These are phyloP conservation scores for Drosophila willistoni DNA, from an alignment of 1,140 invertebrate species.

Conservation along the genomic window DNA sequence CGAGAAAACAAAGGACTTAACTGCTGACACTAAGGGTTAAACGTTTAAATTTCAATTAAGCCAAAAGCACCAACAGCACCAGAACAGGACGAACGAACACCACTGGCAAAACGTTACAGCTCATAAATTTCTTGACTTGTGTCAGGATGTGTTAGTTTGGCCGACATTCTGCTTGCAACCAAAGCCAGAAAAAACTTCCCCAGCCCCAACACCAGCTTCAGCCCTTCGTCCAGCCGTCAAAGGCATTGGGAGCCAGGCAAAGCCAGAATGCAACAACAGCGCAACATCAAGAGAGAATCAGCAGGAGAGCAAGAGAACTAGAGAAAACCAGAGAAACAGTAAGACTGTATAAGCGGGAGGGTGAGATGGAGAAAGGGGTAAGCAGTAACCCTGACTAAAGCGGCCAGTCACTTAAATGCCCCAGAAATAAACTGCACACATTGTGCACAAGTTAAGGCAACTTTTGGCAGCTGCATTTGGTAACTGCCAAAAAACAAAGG, in stretches of 20 bases:
- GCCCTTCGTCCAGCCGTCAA: conserved; percentile 42
- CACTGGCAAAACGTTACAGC: conserved; percentile 65
- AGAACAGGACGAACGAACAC: conserved; percentile 12
- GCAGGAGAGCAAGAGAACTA: not conserved
- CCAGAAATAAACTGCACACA: conserved; percentile 76
- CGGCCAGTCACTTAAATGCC: conserved; percentile 72
- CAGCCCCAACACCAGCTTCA: not conserved
- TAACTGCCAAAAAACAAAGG: conserved; percentile 32
- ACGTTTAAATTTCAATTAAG: conserved; percentile 81
- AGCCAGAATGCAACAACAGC: conserved; percentile 8
- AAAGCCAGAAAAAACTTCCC: conserved; percentile 34
- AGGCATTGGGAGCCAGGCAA: conserved; percentile 28
- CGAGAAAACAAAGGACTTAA: conserved; percentile 50
- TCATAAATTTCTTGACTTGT: conserved; percentile 81
- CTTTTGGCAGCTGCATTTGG: conserved; percentile 69
- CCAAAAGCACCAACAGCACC: conserved; percentile 55
- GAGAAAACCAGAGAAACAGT: conserved; percentile 17
- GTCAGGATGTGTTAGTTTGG: conserved; percentile 73
- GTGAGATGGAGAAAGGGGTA: not conserved
- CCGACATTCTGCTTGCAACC: conserved; percentile 65
- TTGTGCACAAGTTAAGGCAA: conserved; percentile 58
- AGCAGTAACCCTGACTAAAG: conserved; percentile 50
- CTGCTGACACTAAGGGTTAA: conserved; percentile 69
- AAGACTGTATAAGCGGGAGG: not conserved
- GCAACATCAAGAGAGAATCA: conserved; percentile 10